Evolutionary conservation across 2,888 invertebrate genomes (phyloP).

Genomic region (Brachycybe producta): DNA sequence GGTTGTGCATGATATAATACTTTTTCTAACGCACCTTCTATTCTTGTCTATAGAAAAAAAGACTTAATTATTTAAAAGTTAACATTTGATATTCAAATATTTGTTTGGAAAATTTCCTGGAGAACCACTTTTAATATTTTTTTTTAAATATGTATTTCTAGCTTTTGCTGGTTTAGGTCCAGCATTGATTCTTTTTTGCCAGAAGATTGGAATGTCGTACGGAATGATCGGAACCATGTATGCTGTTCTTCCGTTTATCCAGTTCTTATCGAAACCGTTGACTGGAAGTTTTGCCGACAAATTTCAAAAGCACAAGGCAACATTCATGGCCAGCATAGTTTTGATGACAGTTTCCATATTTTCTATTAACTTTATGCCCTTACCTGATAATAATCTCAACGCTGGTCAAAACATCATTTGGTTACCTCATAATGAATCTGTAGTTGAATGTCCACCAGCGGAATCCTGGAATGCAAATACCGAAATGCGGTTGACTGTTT

Average conservation of each 20-base stretch:
- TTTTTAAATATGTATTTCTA: no score
- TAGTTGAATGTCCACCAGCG: neutral
- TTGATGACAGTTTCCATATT: conserved; percentile 8
- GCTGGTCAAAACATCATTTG: neutral
- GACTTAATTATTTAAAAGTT: no score
- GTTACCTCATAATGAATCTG: neutral
- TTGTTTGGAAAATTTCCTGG: no score
- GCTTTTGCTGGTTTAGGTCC: conserved; percentile 7
- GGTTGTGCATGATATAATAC: no score
- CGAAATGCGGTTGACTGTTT: neutral
- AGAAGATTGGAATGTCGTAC: conserved; percentile 3
- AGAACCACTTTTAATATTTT: no score
- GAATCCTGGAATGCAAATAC: neutral
- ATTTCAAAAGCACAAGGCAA: conserved; percentile 2
- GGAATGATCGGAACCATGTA: conserved; percentile 11
- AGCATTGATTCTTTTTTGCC: neutral
- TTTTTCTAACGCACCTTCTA: no score
- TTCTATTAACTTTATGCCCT: conserved; percentile 14
- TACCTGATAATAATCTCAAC: no score
- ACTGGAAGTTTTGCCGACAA: conserved; percentile 11
- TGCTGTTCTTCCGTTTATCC: conserved; percentile 11
- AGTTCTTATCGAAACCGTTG: conserved; percentile 5
- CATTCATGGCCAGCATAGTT: neutral
- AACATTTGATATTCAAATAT: no score
- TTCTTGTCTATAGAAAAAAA: no score